These are phyloP conservation scores for Perithous albicinctus DNA, from an alignment of 2,888 invertebrate species.

Conservation along the genomic window DNA sequence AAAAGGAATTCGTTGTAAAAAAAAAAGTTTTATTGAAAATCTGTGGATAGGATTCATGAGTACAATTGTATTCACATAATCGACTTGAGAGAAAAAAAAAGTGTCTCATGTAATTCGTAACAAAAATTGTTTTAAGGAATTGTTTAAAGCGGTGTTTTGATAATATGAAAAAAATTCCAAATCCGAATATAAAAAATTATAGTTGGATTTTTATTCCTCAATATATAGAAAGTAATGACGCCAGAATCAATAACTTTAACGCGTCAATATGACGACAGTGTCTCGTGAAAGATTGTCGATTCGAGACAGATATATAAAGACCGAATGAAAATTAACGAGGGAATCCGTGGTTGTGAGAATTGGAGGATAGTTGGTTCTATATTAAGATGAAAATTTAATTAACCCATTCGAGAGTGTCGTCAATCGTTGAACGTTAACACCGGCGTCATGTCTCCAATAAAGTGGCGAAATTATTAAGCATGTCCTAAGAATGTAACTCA, in stretches of 20 bases:
- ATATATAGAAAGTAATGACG: neutral
- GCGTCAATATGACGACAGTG: neutral
- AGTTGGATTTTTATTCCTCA: too few species aligned
- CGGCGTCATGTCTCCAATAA: conserved; percentile 59
- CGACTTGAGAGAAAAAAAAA: too few species aligned
- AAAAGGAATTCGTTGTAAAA: too few species aligned
- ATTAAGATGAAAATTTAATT: conserved; percentile 64
- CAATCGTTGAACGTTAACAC: conserved; percentile 57
- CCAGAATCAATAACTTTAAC: neutral
- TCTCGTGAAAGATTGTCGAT: neutral
- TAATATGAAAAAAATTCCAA: too few species aligned
- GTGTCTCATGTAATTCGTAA: too few species aligned
- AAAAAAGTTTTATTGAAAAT: too few species aligned
- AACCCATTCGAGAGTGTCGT: conserved; percentile 56
- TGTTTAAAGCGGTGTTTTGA: too few species aligned
- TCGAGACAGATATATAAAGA: conserved; percentile 1
- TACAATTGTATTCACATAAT: neutral
- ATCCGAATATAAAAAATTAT: too few species aligned
- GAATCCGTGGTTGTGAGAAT: conserved; percentile 27
- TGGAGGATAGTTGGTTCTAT: conserved; percentile 41
- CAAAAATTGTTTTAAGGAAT: too few species aligned
- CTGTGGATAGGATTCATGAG: too few species aligned
- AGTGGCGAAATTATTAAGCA: conserved; percentile 60
- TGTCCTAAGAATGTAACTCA: conserved; percentile 58
- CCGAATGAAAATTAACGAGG: conserved; percentile 23